Percentiles rank a stretch among this genome's conserved stretches.
phyloP scores from a whole-genome alignment of 2,888 invertebrate species.

The Mellilla xanthometata region DNA sequence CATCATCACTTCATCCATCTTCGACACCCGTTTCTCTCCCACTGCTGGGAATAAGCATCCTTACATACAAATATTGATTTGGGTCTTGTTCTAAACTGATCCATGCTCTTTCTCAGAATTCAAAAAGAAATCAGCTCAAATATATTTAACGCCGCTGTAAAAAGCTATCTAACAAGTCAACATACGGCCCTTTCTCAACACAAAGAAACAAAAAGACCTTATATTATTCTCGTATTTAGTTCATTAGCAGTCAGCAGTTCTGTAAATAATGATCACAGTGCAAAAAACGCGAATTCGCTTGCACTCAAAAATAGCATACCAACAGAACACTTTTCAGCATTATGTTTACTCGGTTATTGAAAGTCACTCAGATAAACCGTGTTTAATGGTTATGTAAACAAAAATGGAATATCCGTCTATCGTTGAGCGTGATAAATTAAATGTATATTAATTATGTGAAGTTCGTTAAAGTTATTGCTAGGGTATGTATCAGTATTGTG shows the following conservation, averaged over 20 bases:
- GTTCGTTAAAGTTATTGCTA: conserved; percentile 24
- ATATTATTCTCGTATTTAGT: conserved; percentile 7
- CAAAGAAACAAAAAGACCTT: background rate
- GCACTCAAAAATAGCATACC: conserved; percentile 10
- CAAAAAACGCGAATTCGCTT: conserved; percentile 9
- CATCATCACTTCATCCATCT: no score
- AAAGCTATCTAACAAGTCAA: background rate
- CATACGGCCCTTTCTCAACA: background rate
- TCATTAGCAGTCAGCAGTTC: conserved; percentile 7
- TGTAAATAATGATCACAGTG: conserved; percentile 7
- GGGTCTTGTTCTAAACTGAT: no score
- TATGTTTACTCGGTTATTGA: conserved; percentile 10
- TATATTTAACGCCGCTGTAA: no score
- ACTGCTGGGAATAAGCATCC: no score
- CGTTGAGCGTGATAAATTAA: conserved; percentile 18
- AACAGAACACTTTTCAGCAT: conserved; percentile 3
- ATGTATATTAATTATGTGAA: conserved; percentile 1
- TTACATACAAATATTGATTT: no score
- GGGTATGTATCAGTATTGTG: no score
- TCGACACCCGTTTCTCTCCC: no score
- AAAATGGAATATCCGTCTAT: conserved; percentile 20
- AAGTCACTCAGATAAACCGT: conserved; percentile 14
- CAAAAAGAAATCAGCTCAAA: no score
- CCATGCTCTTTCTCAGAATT: no score
- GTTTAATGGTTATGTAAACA: conserved; percentile 13